phyloP scores from a whole-genome alignment of 23 tunicate genomes.

The Botrylloides violaceus region DNA sequence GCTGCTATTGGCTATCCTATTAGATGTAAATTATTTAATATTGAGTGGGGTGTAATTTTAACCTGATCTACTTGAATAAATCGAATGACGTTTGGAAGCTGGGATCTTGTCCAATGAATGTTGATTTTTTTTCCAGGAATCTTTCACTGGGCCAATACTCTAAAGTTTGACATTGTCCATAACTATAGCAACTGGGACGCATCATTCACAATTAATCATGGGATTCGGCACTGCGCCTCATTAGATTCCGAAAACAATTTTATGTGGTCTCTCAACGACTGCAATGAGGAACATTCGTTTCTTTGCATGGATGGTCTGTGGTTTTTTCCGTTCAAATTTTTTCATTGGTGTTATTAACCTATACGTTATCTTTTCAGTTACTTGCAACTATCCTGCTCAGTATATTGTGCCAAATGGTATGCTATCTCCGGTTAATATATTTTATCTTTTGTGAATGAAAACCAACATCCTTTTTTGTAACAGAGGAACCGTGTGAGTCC shows the following conservation, averaged over 20 bases:
- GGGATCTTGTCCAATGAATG: too few relatives aligned
- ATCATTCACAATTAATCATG: slow-evolving; percentile 4
- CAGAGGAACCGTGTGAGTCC: slow-evolving; percentile 23
- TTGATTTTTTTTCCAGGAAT: slow-evolving; percentile 5
- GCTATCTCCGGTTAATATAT: background rate
- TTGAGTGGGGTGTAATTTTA: too few relatives aligned
- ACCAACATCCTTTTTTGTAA: background rate
- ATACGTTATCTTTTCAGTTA: slow-evolving; percentile 21
- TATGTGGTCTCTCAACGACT: slow-evolving; percentile 17
- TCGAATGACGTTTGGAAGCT: too few relatives aligned
- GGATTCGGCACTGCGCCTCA: slow-evolving; percentile 10
- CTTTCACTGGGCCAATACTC: slow-evolving; percentile 11
- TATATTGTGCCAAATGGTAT: slow-evolving; percentile 7
- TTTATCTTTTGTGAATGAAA: background rate
- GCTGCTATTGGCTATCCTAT: too few relatives aligned
- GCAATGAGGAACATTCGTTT: slow-evolving; percentile 1
- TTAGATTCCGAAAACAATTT: slow-evolving; percentile 15
- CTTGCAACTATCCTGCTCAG: slow-evolving; percentile 10
- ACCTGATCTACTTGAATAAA: too few relatives aligned
- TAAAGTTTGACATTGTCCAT: background rate
- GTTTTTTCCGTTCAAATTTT: background rate
- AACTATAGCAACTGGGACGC: slow-evolving; percentile 10
- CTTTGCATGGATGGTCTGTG: slow-evolving; percentile 23
- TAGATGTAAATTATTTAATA: too few relatives aligned
- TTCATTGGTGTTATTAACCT: background rate